Evolutionary conservation across 2,888 invertebrate genomes (phyloP).

Genomic region (Copidosoma aretas): DNA sequence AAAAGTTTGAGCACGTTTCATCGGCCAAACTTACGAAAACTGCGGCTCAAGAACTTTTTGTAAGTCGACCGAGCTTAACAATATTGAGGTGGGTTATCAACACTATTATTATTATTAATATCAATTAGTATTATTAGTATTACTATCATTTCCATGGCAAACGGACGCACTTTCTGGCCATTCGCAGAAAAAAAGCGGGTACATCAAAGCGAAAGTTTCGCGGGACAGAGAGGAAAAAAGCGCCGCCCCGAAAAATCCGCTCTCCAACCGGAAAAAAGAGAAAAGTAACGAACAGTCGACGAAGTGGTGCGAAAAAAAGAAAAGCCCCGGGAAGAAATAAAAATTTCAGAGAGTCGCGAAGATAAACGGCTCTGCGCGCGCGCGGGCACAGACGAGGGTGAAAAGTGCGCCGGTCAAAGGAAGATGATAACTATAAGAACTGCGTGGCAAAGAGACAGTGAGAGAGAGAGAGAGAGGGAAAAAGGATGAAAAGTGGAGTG

Average conservation of each 20-base stretch:
- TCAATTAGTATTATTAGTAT: too few species aligned
- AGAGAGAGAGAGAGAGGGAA: not conserved
- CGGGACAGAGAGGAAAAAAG: not conserved
- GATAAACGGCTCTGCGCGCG: conserved; percentile 7
- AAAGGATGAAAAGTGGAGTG: conserved; percentile 25
- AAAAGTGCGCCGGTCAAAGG: conserved; percentile 21
- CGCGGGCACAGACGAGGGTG: conserved; percentile 20
- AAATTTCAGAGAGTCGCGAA: conserved; percentile 7
- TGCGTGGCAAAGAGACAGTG: conserved; percentile 4
- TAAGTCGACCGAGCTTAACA: too few species aligned
- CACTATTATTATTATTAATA: too few species aligned
- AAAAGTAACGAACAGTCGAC: conserved; percentile 3
- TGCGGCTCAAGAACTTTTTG: too few species aligned
- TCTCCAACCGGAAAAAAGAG: conserved; percentile 2
- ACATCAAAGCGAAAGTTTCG: conserved; percentile 23
- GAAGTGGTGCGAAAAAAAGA: not conserved
- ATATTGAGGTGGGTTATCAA: too few species aligned
- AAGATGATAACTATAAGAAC: conserved; percentile 29
- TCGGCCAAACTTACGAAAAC: too few species aligned
- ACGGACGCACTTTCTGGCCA: too few species aligned
- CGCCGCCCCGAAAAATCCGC: conserved; percentile 27
- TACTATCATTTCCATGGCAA: too few species aligned
- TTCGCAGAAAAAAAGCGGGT: too few species aligned
- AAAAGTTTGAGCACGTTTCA: too few species aligned
- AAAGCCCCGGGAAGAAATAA: conserved; percentile 14